phyloP scores from a whole-genome alignment of 2,888 invertebrate genomes.

The Epinotia ramella region DNA sequence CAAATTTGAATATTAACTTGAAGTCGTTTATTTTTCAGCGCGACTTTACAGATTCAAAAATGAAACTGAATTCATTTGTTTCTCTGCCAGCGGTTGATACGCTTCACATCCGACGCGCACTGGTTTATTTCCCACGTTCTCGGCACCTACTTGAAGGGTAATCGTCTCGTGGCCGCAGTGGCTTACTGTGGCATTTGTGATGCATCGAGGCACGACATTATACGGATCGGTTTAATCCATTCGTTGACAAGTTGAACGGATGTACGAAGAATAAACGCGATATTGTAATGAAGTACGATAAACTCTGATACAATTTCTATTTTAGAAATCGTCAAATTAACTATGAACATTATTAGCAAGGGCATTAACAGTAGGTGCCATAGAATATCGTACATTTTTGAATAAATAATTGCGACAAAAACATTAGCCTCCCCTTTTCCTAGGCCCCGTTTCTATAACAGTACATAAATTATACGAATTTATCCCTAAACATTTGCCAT shows the following conservation, averaged over 20 bases:
- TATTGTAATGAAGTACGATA: not conserved
- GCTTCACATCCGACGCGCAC: slow-evolving; percentile 40
- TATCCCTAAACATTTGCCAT: not conserved
- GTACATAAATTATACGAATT: not conserved
- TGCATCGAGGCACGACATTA: slow-evolving; percentile 27
- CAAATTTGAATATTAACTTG: slow-evolving; percentile 15
- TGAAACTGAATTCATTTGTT: slow-evolving; percentile 23
- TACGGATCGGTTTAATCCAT: slow-evolving; percentile 23
- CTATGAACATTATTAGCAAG: no score
- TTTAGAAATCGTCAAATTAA: no score
- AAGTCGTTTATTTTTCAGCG: slow-evolving; percentile 8
- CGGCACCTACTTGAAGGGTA: slow-evolving; percentile 44
- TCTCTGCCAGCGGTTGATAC: slow-evolving; percentile 20
- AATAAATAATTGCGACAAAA: no score
- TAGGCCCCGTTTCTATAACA: no score
- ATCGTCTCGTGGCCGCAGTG: slow-evolving; percentile 42
- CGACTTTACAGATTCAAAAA: slow-evolving; percentile 14
- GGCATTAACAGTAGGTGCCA: not conserved
- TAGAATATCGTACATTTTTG: no score
- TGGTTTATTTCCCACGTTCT: slow-evolving; percentile 48
- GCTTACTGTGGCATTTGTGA: slow-evolving; percentile 40
- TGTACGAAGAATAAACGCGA: not conserved
- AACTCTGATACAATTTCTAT: not conserved
- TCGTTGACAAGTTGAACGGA: slow-evolving; percentile 12
- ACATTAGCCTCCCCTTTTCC: not conserved